phyloP scores from a whole-genome alignment of 2,888 invertebrate species.

The Leistus spinibarbis region DNA sequence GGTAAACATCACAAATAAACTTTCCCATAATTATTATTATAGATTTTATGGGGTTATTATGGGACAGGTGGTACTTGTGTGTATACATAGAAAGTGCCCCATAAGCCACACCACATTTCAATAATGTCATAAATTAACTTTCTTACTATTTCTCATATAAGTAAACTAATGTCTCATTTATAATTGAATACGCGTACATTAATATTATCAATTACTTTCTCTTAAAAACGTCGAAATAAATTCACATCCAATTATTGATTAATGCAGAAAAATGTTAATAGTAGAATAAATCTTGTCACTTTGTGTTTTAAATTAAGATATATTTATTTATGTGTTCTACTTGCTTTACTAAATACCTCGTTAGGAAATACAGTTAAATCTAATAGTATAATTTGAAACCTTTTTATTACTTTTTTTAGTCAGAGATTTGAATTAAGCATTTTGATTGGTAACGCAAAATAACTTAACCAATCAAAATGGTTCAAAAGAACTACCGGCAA shows the following conservation, averaged over 20 bases:
- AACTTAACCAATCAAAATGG: no score
- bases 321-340: background rate
- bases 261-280: background rate
- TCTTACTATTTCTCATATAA: background rate
- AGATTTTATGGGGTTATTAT: background rate
- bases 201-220: background rate
- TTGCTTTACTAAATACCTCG: background rate
- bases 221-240: background rate
- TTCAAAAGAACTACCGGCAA: no score
- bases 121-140: background rate
- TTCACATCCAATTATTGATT: background rate
- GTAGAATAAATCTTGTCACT: background rate
- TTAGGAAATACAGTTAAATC: background rate
- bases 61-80: background rate
- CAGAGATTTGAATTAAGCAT: no score
- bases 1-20: background rate
- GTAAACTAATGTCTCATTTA: background rate
- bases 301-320: background rate
- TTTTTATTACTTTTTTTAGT: no score
- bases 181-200: background rate
- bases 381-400: background rate
- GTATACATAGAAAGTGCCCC: background rate
- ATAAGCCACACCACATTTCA: background rate
- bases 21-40: background rate
- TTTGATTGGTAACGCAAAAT: no score